Base-by-base conservation (phyloP, 2,797 vertebrate species). In the Oreortyx pictus region DNA sequence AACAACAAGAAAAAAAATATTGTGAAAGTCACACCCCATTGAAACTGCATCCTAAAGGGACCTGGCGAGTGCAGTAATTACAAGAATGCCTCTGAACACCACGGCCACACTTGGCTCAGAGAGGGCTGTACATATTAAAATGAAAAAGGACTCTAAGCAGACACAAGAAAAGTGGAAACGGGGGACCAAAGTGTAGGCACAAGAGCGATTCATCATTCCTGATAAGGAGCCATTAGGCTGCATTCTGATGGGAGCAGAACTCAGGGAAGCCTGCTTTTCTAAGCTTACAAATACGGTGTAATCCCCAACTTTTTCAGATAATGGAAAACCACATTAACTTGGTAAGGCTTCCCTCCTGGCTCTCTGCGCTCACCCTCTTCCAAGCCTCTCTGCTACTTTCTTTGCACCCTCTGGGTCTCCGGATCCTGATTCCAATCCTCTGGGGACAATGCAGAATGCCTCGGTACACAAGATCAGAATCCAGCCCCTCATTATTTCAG, bases 1-100 rank as follows among this genome's bases (percentile, higher is more conserved):
- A 95, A 95, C 96, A 96, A 96, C 73, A 95, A 96, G 91, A 88
- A 95, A 95, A 96, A 96, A 94, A 95, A 95, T 95, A 95, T 87
- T 90, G 92, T 94, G 93, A 92, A 95, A 95, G 93, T 96, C 94
- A 95, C 94, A 92, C 89, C 70, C 92, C 93, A 95, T 93, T 96
- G 96, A 95, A 95, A 96, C 57, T n/a, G 82, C 96, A 95, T 92
- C 95, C 96, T 96, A 92, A 92, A 92, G 96, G 94, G 94, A 94
- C 93, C 88, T 8, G 50, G 92, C 11, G 23, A 92, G 93, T 3
- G 0, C 2, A 12, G 93, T 76, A 93, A 95, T 96, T 94, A 92
- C 84, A 86, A 92, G 79, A 67, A 65, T 29, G 88, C n/a, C 88
- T 86, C 20, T 8, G 90, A 94, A 82, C 84, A 89, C 92, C 80